Percentiles rank a stretch among this genome's conserved stretches.
Evolutionary conservation across 2,113 vertebrate species (phyloP).

Genomic region (Coreoperca whiteheadi): DNA sequence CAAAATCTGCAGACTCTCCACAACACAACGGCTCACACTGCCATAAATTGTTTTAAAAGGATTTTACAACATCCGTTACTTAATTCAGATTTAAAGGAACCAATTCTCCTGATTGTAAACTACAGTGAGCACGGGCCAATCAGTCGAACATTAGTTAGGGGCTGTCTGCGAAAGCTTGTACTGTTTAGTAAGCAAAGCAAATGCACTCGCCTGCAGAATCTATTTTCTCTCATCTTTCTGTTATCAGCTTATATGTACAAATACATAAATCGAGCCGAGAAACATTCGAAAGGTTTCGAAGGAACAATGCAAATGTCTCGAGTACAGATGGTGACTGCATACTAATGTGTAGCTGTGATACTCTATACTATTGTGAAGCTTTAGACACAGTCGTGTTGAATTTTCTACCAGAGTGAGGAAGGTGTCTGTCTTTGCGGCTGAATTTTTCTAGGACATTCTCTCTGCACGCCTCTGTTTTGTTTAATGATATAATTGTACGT

Average conservation of each 20-base stretch:
- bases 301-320: slow-evolving; percentile 56
- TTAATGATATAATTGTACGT: neutral
- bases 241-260: slow-evolving; percentile 58
- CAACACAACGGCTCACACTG: neutral
- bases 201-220: slow-evolving; percentile 53
- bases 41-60: slow-evolving; percentile 4
- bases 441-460: neutral
- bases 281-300: slow-evolving; percentile 37
- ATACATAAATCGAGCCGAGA: slow-evolving; percentile 59
- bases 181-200: slow-evolving; percentile 54
- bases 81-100: slow-evolving; percentile 12
- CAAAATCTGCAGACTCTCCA: slow-evolving; percentile 4
- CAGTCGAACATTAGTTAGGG: slow-evolving; percentile 30
- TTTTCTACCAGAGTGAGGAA: neutral
- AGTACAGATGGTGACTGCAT: slow-evolving; percentile 39
- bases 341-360: slow-evolving; percentile 25
- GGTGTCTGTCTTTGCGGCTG: neutral
- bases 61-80: slow-evolving; percentile 20
- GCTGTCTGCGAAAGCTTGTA: slow-evolving; percentile 10
- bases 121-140: slow-evolving; percentile 21
- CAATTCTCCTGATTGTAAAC: slow-evolving; percentile 26
- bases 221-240: slow-evolving; percentile 53
- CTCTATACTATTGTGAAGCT: slow-evolving; percentile 9
- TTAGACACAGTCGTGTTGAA: slow-evolving; percentile 15
- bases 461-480: neutral